Percentiles rank a stretch among this genome's conserved stretches.
Evolutionary conservation across 2,113 vertebrate genomes (phyloP).

Genomic region (Rhegmatorhina hoffmannsi): DNA sequence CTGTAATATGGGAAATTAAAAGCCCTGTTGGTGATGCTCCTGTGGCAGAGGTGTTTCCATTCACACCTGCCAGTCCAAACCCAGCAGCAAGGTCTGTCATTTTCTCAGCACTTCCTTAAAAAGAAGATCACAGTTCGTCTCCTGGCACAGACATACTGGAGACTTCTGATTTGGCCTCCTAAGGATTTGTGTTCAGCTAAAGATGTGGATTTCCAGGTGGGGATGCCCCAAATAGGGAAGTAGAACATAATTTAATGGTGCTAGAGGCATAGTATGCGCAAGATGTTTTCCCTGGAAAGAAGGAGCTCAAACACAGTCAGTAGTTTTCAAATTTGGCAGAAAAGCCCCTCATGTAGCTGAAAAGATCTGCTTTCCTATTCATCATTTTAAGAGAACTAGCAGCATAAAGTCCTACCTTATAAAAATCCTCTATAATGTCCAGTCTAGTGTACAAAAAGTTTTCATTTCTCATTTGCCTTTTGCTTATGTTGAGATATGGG

Average conservation of each 20-base stretch:
- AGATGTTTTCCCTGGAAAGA: background rate
- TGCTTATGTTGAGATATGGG: background rate
- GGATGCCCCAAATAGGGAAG: background rate
- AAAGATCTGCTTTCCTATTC: background rate
- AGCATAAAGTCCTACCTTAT: background rate
- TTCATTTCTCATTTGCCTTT: background rate
- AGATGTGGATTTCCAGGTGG: background rate
- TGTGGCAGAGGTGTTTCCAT: background rate
- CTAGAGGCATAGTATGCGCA: background rate
- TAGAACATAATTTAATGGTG: background rate
- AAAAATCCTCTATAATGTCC: background rate
- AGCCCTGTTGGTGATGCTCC: background rate
- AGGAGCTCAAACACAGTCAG: background rate
- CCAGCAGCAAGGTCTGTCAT: background rate
- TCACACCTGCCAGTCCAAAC: background rate
- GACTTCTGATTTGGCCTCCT: background rate
- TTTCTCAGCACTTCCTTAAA: background rate
- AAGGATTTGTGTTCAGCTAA: background rate
- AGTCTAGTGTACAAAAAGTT: background rate
- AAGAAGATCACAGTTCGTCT: background rate
- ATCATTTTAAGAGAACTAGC: background rate
- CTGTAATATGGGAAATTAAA: background rate
- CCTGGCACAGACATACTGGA: background rate
- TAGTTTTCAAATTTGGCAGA: background rate
- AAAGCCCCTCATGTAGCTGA: background rate